These are phyloP conservation scores for Nemopilema nomurai DNA, from an alignment of 30 jellyfish, hydroid and myxozoan genomes.

Conservation along the genomic window DNA sequence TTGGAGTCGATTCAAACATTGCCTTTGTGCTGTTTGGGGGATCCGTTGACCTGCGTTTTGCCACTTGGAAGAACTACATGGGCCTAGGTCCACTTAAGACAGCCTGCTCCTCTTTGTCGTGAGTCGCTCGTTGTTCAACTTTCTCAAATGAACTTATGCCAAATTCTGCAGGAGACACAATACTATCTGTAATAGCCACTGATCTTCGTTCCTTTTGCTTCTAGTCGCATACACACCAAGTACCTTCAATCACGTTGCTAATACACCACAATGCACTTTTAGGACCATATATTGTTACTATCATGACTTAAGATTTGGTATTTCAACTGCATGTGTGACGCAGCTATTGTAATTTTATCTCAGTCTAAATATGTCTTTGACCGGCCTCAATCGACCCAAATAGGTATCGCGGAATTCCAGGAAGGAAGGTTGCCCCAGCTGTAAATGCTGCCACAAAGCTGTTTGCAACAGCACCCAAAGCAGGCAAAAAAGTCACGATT, in stretches of 20 bases:
- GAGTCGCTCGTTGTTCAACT: not conserved
- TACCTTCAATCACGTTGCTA: no score
- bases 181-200: no score
- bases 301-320: no score
- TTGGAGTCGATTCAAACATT: constrained; percentile 41
- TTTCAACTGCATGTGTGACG: no score
- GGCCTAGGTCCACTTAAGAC: constrained; percentile 49
- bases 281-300: no score
- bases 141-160: no score
- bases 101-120: constrained; percentile 54
- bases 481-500: constrained; percentile 52
- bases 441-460: constrained; percentile 26
- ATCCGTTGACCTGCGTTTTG: constrained; percentile 43
- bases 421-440: constrained; percentile 67
- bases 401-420: constrained; percentile 53
- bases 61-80: constrained; percentile 50
- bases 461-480: constrained; percentile 57
- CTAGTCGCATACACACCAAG: no score
- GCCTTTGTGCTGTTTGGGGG: constrained; percentile 68
- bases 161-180: no score
- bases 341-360: no score
- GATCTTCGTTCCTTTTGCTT: no score
- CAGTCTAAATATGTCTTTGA: no score
- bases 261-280: no score
- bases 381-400: not conserved